Evolutionary conservation across 2,888 invertebrate genomes (phyloP).

Genomic region (Athalia rosae): DNA sequence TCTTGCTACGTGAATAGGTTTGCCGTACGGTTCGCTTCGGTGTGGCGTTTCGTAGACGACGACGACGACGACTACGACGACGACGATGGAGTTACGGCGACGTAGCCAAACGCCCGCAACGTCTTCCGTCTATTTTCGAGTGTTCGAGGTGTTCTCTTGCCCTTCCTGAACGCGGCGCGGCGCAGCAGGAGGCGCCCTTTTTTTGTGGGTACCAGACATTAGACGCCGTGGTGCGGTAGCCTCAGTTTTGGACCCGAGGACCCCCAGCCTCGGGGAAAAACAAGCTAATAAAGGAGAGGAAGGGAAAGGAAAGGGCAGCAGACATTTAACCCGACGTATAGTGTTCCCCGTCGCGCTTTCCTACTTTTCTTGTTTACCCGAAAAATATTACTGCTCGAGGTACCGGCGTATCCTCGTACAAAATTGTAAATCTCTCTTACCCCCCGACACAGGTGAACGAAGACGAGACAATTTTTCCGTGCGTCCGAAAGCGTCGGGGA

Average conservation of each 20-base stretch:
- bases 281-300: constrained; percentile 41
- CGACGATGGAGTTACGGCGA: constrained; percentile 47
- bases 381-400: background rate
- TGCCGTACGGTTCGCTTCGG: background rate
- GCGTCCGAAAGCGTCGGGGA: too few relatives aligned
- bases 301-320: too few relatives aligned
- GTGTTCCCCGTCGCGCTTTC: constrained; percentile 27
- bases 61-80: constrained; percentile 48
- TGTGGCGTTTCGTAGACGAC: constrained; percentile 50
- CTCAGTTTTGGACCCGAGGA: constrained; percentile 1
- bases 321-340: constrained; percentile 44
- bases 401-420: background rate
- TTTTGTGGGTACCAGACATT: constrained; percentile 29
- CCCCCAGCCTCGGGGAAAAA: constrained; percentile 42
- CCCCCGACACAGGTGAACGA: background rate
- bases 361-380: background rate
- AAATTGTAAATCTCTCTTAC: background rate
- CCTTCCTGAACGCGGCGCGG: background rate
- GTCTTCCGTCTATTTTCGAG: constrained; percentile 40
- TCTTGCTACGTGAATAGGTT: too few relatives aligned
- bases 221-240: constrained; percentile 13
- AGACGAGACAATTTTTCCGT: background rate
- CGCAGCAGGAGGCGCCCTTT: constrained; percentile 40
- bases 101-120: background rate
- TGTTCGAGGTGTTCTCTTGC: background rate